phyloP scores from a whole-genome alignment of 2,888 invertebrate genomes.

The Harpalus rubripes region DNA sequence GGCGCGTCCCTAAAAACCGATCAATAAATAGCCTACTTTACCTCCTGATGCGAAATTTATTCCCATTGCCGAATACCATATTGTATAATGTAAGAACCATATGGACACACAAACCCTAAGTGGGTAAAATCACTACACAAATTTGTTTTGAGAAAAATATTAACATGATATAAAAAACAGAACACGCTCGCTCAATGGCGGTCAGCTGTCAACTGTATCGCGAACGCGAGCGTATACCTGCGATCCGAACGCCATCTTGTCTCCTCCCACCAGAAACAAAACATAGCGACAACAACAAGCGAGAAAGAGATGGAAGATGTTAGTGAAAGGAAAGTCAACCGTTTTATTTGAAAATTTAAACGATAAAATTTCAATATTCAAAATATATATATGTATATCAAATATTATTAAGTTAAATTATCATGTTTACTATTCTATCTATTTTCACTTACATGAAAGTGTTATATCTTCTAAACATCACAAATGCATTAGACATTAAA shows the following conservation, averaged over 20 bases:
- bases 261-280: neutral
- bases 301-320: conserved; percentile 17
- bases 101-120: conserved; percentile 21
- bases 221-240: conserved; percentile 41
- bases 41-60: conserved; percentile 80
- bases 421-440: too few species aligned
- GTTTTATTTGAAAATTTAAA: neutral
- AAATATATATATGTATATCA: too few species aligned
- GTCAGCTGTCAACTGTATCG: conserved; percentile 68
- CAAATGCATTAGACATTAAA: too few species aligned
- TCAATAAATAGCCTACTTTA: conserved; percentile 71
- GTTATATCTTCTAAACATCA: too few species aligned
- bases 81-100: conserved; percentile 40
- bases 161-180: conserved; percentile 40
- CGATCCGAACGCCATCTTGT: neutral
- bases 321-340: conserved; percentile 60
- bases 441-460: too few species aligned
- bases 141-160: neutral
- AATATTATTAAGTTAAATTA: too few species aligned
- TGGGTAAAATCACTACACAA: conserved; percentile 36
- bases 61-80: conserved; percentile 78
- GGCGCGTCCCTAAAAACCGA: conserved; percentile 31
- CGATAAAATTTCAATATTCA: too few species aligned
- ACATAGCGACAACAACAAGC: neutral
- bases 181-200: conserved; percentile 60